phyloP scores from a whole-genome alignment of 2,888 invertebrate genomes.

The Lithodes maja region DNA sequence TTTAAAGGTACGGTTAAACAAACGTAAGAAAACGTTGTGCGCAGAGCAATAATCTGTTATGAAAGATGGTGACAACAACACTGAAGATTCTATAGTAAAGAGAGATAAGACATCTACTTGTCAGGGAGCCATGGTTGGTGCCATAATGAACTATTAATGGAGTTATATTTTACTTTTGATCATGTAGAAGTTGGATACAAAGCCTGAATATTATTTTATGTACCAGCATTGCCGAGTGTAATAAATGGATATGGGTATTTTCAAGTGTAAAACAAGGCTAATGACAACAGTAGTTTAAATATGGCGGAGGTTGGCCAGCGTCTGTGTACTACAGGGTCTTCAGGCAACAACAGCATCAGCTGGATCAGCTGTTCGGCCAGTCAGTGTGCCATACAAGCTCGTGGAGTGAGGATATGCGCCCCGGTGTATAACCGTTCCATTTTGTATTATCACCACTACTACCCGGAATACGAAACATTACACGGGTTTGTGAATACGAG shows the following conservation, averaged over 20 bases:
- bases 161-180: neutral
- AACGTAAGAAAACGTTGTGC: conserved; percentile 5
- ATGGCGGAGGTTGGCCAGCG: too few species aligned
- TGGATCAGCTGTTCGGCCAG: neutral
- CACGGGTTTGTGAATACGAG: neutral
- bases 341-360: neutral
- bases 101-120: too few species aligned
- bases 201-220: too few species aligned
- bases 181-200: too few species aligned
- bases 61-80: neutral
- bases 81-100: too few species aligned
- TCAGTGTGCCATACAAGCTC: conserved; percentile 1
- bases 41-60: neutral
- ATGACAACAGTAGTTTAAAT: too few species aligned
- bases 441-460: neutral
- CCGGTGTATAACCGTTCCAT: neutral
- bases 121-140: neutral
- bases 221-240: too few species aligned
- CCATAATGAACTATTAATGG: neutral
- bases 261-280: too few species aligned
- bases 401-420: neutral
- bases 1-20: neutral
- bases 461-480: neutral
- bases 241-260: too few species aligned
- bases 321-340: neutral